Percentiles rank a stretch among this genome's conserved stretches.
Conservation (phyloP, 2,797 vertebrate species). For the Menidia menidia region DNA sequence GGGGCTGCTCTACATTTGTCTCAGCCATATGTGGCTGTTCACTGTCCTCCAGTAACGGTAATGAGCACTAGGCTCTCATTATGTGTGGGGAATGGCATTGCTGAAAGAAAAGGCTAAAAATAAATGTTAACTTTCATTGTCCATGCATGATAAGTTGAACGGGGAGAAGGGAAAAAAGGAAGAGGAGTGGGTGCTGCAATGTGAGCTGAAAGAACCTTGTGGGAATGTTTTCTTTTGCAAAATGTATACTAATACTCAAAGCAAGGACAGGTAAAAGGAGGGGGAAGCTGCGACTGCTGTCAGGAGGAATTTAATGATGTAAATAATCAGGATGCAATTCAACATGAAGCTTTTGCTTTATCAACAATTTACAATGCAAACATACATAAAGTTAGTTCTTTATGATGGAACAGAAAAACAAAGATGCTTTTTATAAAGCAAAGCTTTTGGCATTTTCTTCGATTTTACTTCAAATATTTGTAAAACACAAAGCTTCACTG, state of each 20-base stretch:
- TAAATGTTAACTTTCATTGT: slow-evolving; percentile 68
- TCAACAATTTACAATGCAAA: slow-evolving; percentile 18
- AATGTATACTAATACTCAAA: slow-evolving; percentile 27
- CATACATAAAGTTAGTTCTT: slow-evolving; percentile 17
- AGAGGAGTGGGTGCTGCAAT: slow-evolving; percentile 24
- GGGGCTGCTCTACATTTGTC: slow-evolving; percentile 76
- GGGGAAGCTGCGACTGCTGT: slow-evolving; percentile 36
- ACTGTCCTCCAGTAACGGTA: slow-evolving; percentile 69
- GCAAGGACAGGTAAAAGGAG: slow-evolving; percentile 48
- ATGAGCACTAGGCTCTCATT: slow-evolving; percentile 78
- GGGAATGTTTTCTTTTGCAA: slow-evolving; percentile 40
- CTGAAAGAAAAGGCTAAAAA: slow-evolving; percentile 71
- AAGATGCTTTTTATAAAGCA: slow-evolving; percentile 44
- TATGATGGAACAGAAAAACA: slow-evolving; percentile 15
- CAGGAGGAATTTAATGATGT: slow-evolving; percentile 55
- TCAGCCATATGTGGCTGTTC: slow-evolving; percentile 75
- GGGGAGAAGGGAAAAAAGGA: slow-evolving; percentile 1
- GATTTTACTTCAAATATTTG: slow-evolving; percentile 64
- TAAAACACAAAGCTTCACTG: slow-evolving; percentile 34
- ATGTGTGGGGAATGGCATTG: slow-evolving; percentile 68
- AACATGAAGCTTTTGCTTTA: slow-evolving; percentile 12
- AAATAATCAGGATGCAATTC: slow-evolving; percentile 13
- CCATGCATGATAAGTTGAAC: slow-evolving; percentile 47
- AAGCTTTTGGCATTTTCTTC: slow-evolving; percentile 54
- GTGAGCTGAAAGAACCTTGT: slow-evolving; percentile 12